These are phyloP conservation scores for Regulus satrapa DNA, from an alignment of 2,113 vertebrate genomes.

Conservation along the genomic window DNA sequence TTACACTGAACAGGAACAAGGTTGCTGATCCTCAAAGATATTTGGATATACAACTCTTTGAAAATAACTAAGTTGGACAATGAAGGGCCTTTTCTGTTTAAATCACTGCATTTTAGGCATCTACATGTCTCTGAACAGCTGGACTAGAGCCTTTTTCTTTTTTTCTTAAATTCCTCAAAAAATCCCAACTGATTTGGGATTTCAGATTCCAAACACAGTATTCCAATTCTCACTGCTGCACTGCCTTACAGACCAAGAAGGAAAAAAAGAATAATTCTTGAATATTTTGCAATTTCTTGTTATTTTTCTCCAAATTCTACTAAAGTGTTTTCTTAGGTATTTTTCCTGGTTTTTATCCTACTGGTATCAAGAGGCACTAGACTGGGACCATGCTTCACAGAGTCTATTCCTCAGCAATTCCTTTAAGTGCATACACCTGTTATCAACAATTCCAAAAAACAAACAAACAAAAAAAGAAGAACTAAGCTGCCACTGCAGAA, in stretches of 20 bases:
- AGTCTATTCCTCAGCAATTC: neutral
- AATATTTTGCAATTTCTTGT: neutral
- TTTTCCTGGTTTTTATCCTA: neutral
- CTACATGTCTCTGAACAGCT: neutral
- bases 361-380: neutral
- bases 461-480: neutral
- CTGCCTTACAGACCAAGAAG: neutral
- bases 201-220: neutral
- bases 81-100: neutral
- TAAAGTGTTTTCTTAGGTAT: neutral
- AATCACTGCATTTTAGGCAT: neutral
- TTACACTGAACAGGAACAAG: neutral
- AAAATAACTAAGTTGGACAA: neutral
- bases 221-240: neutral
- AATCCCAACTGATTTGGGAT: accelerated
- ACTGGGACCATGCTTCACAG: neutral
- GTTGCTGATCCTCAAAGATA: neutral
- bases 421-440: neutral
- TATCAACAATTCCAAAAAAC: neutral
- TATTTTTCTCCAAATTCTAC: neutral
- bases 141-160: neutral
- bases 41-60: neutral
- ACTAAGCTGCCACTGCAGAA: neutral
- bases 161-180: neutral
- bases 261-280: neutral